Base-by-base conservation (phyloP, 2,797 vertebrate species). In the Aeoliscus strigatus region DNA sequence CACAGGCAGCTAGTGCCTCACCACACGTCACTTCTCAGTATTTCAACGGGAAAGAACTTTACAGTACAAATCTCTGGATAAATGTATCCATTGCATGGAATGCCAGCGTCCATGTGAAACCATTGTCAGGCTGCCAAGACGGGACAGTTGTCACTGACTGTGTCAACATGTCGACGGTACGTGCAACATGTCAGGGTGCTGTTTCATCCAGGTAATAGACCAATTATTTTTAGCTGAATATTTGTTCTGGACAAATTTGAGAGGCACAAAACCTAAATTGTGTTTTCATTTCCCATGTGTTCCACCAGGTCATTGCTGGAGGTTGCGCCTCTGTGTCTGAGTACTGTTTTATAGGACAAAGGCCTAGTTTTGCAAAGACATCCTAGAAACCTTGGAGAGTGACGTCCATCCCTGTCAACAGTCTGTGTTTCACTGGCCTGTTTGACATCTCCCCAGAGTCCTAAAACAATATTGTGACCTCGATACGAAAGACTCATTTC, bases 361-460 rank as follows among this genome's bases (percentile, higher is more conserved):
- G 71, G 29, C 66, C 70, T 56, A 67, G 40, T 72, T 79, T 57
- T 39, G 29, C 0, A 10, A n/a, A 49, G 16, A 60, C 64, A 71
- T 36, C 59, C 71, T 71, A 79, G 71, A 81, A 80, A 74, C 61
- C 58, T 53, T 65, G 45, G 73, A 65, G 55, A 29, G 40, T 36
- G 40, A 55, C 59, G 50, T 58, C 13, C 36, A 40, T 65, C 54
- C 61, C 68, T 66, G 61, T 78, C 72, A 70, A 52, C 61, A 68
- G n/a, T n/a, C n/a, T n/a, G 72, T 49, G 53, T 65, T 63, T 57
- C 11, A 1, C 13, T 75, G 75, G 52, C 77, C 77, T 59, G 66
- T 63, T 83, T 45, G 36, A 61, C 27, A 4, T 57, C 34, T 78
- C 83, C 65, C 80, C 34, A 0, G 73, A 51, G 80, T 14, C 43